phyloP scores from a whole-genome alignment of 1,140 invertebrate species.

The Thereuonema tuberculata region DNA sequence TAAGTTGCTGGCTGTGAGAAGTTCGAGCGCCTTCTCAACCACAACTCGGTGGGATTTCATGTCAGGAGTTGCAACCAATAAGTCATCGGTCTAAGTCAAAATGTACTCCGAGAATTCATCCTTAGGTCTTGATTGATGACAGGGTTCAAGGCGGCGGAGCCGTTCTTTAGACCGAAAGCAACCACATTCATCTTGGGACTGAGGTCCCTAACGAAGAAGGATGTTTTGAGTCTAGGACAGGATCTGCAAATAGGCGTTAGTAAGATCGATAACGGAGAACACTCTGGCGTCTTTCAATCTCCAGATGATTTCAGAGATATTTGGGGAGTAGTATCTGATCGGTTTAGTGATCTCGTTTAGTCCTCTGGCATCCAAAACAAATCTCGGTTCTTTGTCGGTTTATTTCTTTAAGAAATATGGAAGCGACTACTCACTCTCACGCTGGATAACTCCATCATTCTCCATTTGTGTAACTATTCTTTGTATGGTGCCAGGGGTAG shows the following conservation, averaged over 20 bases:
- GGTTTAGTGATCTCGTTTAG: neutral
- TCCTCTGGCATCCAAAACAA: neutral
- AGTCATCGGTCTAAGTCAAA: too few species aligned
- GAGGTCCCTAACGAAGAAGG: neutral
- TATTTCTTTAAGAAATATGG: neutral
- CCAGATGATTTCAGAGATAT: neutral
- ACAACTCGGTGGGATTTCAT: too few species aligned
- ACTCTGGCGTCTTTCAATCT: neutral
- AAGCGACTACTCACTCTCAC: neutral
- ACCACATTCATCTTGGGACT: neutral
- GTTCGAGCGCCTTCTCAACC: too few species aligned
- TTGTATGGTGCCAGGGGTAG: too few species aligned
- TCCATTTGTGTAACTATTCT: too few species aligned
- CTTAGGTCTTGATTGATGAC: too few species aligned
- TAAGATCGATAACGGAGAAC: neutral
- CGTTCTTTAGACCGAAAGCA: neutral
- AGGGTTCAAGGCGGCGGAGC: neutral
- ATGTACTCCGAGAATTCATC: too few species aligned
- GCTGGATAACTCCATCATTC: neutral
- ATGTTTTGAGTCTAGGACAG: neutral
- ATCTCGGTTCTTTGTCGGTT: neutral
- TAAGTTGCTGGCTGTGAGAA: too few species aligned
- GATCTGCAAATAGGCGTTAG: neutral
- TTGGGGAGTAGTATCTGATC: neutral
- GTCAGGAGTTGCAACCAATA: too few species aligned